Evolutionary conservation across 2,888 invertebrate species (phyloP), one percentile per base, ranked within the genome.

Genomic region (Automeris io): DNA sequence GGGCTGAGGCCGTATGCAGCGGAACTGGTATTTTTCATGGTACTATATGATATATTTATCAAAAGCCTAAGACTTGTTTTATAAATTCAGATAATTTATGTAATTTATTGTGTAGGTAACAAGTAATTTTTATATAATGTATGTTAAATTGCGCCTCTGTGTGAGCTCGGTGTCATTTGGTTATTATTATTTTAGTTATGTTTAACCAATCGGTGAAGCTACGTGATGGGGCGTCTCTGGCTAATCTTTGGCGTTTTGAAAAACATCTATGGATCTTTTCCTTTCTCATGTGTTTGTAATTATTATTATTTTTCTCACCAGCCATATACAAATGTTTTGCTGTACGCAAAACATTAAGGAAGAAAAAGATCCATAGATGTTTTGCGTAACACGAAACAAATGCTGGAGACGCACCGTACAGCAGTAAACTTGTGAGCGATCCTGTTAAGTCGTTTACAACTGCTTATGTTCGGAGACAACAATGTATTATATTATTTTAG

Each of bases 51-150:
- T 70, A 69, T 69, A 70, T 77, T 70, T 70, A 69, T 72, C 70
- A 71, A 63, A 83, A 77, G 81, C 83, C 82, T 83, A 82, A 83
- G 83, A 83, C 77, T 82, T 78, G 80, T 86, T 78, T 54, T 66
- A 83, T 76, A 72, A 78, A 79, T 80, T 81, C 80, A 83, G 78
- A 85, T 83, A 74, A 81, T 85, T 85, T 86, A 86, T 83, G 74
- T 85, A 82, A 83, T 72, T 83, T 83, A 83, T 82, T 83, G 72
- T 70, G 66, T 85, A 82, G 78, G 77, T 81, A 76, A 73, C 72
- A 61, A 58, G 63, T 70, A 69, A 70, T 62, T 64, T 70, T 69
- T 70, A 18, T 70, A 60, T 47, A 45, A 56, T 63, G 63, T 68
- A 63, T 66, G 65, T 67, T 64, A 57, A 47, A 22, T 33, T 11